Evolutionary conservation across 2,888 invertebrate species (phyloP), one percentile per base, ranked within the genome.

Genomic region (Andricus quercusramuli): DNA sequence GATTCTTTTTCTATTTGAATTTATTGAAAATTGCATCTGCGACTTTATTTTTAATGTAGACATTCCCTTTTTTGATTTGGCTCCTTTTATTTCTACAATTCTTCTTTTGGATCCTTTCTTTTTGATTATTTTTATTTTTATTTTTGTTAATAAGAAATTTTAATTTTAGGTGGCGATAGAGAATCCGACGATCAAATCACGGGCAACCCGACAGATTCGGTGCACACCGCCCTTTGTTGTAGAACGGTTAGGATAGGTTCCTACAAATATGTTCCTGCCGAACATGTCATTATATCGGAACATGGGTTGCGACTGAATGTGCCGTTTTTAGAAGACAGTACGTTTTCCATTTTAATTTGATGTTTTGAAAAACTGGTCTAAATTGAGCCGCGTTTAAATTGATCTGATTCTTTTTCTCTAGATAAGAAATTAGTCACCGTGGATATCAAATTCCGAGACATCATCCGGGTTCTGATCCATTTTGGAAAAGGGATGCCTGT

Each of bases 211-310:
- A 64, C 62, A 51, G 82, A 83, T 85, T 93, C 94, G 68, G 89
- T 94, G 76, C 94, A 94, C 78, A 94, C 95, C n/a, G 93, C 94
- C 70, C 89, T 97, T 17, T 93, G 93, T 25, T 97, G 97, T 92
- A 94, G 97, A 85, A 96, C 96, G 29, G 95, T 98, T 79, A 94
- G 98, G 84, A 96, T 98, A 90, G 98, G 98, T 62, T 97, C 97
- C 22, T 97, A 97, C 91, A 96, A 96, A 93, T 96, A 96, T 89
- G 94, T 95, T 85, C 96, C 97, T 41, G 94, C 94, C 82, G 96
- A 97, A 90, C 95, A 95, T 92, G 96, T 97, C 92, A 90, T 94
- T 82, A 89, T 94, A 70, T 93, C 94, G 3, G 88, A 93, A 37
- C 89, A 88, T 81, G 94, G 94, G 64, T 88, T 94, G 64, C 91